Evolutionary conservation across 1,140 invertebrate genomes (phyloP).

Genomic region (Hyles vespertilio): DNA sequence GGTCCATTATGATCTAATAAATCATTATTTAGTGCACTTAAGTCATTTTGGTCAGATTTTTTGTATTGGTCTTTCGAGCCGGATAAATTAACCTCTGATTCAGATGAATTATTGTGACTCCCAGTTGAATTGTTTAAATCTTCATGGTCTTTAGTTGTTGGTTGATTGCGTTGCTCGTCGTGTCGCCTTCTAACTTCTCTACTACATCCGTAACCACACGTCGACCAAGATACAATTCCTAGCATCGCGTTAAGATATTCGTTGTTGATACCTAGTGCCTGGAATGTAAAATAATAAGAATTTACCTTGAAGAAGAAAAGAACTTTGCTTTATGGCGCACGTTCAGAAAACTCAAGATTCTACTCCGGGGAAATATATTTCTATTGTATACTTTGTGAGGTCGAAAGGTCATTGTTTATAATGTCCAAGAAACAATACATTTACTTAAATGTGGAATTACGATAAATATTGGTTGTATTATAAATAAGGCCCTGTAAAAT

Average conservation of each 20-base stretch:
- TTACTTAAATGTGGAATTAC: no score
- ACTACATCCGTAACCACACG: conserved; percentile 80
- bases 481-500: no score
- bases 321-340: no score
- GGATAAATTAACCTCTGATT: background rate
- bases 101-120: background rate
- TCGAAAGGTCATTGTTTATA: no score
- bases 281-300: conserved; percentile 23
- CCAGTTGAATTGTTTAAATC: background rate
- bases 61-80: conserved; percentile 7
- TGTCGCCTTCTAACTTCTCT: conserved; percentile 44
- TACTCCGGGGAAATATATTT: no score
- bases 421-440: no score
- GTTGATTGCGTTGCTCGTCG: background rate
- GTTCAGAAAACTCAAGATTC: no score
- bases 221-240: conserved; percentile 89
- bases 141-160: background rate
- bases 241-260: conserved; percentile 86
- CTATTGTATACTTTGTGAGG: no score
- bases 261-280: conserved; percentile 76
- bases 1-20: background rate
- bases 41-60: no score
- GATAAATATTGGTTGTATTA: no score
- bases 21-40: no score
- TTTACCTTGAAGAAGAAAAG: no score